These are phyloP conservation scores for Aphodius granarius DNA, from an alignment of 2,888 invertebrate species.

Conservation along the genomic window DNA sequence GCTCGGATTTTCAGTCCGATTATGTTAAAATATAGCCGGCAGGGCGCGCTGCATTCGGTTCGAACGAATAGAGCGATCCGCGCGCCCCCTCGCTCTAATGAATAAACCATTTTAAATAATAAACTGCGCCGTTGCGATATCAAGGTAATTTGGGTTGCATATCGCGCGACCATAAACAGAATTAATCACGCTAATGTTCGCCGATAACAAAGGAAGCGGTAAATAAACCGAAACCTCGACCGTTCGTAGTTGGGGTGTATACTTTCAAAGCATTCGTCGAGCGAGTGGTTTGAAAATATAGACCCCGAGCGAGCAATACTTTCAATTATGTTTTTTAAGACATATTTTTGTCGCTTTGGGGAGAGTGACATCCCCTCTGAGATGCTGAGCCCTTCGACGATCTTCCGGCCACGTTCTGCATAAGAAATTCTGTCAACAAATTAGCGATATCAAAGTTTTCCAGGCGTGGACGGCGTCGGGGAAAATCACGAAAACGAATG, in stretches of 20 bases:
- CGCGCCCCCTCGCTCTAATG: slow-evolving; percentile 28
- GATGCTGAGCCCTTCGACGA: slow-evolving; percentile 43
- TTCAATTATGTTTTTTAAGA: too few species aligned
- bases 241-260: not conserved
- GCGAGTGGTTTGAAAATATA: too few species aligned
- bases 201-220: slow-evolving; percentile 14
- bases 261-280: too few species aligned
- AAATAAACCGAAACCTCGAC: not conserved
- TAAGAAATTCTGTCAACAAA: slow-evolving; percentile 53
- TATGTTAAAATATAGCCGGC: slow-evolving; percentile 5
- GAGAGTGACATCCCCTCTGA: not conserved
- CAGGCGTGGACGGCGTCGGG: slow-evolving; percentile 14
- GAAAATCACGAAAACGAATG: slow-evolving; percentile 7
- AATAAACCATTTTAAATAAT: slow-evolving; percentile 39
- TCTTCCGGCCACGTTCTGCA: slow-evolving; percentile 48
- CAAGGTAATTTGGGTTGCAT: slow-evolving; percentile 17
- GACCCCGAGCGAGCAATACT: too few species aligned
- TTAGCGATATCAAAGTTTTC: slow-evolving; percentile 38
- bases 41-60: not conserved
- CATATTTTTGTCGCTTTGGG: not conserved
- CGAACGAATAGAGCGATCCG: slow-evolving; percentile 6
- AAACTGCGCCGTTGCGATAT: slow-evolving; percentile 26
- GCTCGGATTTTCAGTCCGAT: slow-evolving; percentile 4
- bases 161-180: slow-evolving; percentile 12
- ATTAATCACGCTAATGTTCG: slow-evolving; percentile 26